Evolutionary conservation across 2,797 vertebrate genomes (phyloP), one percentile per base, ranked within the genome.

Genomic region (Mallotus villosus): DNA sequence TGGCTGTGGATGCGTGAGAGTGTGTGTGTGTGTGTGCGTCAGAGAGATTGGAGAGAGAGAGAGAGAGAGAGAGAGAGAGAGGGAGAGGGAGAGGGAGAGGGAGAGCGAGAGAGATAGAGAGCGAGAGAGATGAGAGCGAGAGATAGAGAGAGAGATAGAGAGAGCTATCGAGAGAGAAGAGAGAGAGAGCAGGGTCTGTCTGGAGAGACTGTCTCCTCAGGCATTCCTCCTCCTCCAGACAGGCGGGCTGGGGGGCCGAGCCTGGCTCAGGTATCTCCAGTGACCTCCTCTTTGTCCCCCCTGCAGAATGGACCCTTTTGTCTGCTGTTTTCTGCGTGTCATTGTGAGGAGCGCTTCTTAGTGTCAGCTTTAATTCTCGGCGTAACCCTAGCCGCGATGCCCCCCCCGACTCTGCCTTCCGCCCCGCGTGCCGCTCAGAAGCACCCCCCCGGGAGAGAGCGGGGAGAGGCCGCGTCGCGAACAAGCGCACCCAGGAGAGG

Each of bases 301-400:
- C 84, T 85, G 76, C 82, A 94, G 92, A 96, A 95, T 94, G 86
- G 91, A 65, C 85, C 80, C 92, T 92, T 93, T 95, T 96, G 94
- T 96, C 87, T 92, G 83, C 85, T 79, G 76, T 83, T 92, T 91
- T 92, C 92, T 91, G 91, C 90, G 88, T 94, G 93, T 94, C 93
- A 94, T 94, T 94, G 92, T 91, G 86, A 90, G 88, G 92, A 94
- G 91, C 92, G 90, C 93, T 93, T 95, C 92, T 95, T 94, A 94
- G 94, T 94, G 94, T 95, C 94, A 93, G 90, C 93, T 94, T 94
- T 94, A 95, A 95, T 95, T 96, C 93, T 90, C 91, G 87, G 91
- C 90, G 95, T 94, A 96, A 95, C 91, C 91, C 83, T 85, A 90
- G 89, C 92, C 77, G 78, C 76, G 91, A 93, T 92, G 90, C 87